Evolutionary conservation across 2,888 invertebrate species (phyloP), one percentile per base, ranked within the genome.

Genomic region (Pterobdella sp.): DNA sequence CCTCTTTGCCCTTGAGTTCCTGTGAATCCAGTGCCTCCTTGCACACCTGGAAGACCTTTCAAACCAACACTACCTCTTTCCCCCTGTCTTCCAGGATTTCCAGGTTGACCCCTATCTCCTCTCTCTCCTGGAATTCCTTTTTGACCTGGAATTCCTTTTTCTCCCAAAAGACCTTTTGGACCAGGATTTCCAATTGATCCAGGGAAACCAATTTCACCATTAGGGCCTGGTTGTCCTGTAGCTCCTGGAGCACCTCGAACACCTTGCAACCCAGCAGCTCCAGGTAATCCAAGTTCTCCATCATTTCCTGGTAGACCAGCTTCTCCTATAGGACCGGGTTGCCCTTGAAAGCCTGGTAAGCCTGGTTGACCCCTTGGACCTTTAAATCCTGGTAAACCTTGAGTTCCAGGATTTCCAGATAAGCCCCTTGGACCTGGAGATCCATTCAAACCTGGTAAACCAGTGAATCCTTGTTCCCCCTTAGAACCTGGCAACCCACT

Each of bases 11-110:
- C 78, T 14, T 64, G 22, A 49, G 68, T 56, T n/a, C 78, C 78
- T 36, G 65, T 26, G 37, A 68, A 26, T 49, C 78, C 78, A 31
- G 68, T 34, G n/a, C 77, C 73, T 49, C 80, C 80, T 37, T 78
- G 72, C 3, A 76, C 75, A 70, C 80, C 81, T 67, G 71, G 32
- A 66, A 42, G 31, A 2, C 74, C 74, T 52, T 37, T 49, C 29
- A 67, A 36, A n/a, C 18, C 72, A 26, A 26, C 36, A 22, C 63
- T n/a, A 35, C 71, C 71, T 29, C 34, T 18, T 14, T 42, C 2
- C 34, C 71, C 71, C 36, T 49, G 42, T 35, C 42, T 42, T 14
- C 76, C 77, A 31, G 72, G 63, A 31, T 31, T 68, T n/a, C 75
- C 75, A 10, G 64, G 52, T 34, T 36, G 35, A 29, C 74, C 75